phyloP scores from a whole-genome alignment of 1,140 invertebrate genomes.

The Coptotermes formosanus region DNA sequence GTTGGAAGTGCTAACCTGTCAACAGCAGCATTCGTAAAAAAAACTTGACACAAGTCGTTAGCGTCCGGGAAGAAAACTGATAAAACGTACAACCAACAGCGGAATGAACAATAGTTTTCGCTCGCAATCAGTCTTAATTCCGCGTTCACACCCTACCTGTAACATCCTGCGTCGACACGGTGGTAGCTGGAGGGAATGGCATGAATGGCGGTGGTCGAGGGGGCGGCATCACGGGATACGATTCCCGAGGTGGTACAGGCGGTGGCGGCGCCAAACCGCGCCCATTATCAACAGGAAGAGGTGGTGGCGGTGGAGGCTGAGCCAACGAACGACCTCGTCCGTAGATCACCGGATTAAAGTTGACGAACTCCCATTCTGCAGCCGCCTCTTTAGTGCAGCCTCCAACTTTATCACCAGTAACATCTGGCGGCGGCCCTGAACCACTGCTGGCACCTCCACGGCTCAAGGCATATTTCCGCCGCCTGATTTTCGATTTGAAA shows the following conservation, averaged over 20 bases:
- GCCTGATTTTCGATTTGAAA: conserved; percentile 46
- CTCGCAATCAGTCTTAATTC: too few relatives aligned
- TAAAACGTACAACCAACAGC: too few relatives aligned
- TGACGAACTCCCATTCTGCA: conserved; percentile 48
- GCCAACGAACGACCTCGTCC: conserved; percentile 28
- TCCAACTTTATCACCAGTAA: conserved; percentile 25
- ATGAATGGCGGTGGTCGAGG: background rate
- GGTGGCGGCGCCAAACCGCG: background rate
- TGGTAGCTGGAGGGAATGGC: too few relatives aligned
- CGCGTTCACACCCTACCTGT: background rate
- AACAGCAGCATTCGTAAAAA: too few relatives aligned
- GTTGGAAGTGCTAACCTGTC: too few relatives aligned
- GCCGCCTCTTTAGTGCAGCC: background rate
- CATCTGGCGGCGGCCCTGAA: conserved; percentile 1
- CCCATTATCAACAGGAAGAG: background rate
- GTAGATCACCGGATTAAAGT: conserved; percentile 46
- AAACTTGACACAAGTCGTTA: too few relatives aligned
- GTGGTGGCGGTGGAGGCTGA: background rate
- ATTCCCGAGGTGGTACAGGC: background rate
- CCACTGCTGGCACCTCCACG: conserved; percentile 24
- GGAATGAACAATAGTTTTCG: too few relatives aligned
- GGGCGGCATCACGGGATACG: background rate
- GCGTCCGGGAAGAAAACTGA: too few relatives aligned
- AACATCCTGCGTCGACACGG: too few relatives aligned
- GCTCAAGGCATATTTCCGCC: conserved; percentile 44